phyloP scores from a whole-genome alignment of 2,113 vertebrate species.

The Brachyistius frenatus region DNA sequence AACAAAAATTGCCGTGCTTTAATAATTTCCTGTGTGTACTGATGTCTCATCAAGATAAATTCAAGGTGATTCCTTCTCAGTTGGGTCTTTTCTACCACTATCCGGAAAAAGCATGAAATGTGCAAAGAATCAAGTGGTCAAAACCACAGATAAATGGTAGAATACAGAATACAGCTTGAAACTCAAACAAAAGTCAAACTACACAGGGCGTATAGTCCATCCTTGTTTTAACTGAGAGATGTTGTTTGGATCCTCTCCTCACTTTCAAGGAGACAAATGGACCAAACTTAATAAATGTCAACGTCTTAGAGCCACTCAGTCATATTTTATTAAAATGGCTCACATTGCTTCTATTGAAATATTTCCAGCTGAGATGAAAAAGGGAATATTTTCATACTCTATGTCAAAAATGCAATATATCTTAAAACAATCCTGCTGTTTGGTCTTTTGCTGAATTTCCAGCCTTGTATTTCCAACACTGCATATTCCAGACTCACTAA shows the following conservation, averaged over 20 bases:
- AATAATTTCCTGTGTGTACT: not conserved
- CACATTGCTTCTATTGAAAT: conserved; percentile 30
- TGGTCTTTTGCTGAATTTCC: conserved; percentile 18
- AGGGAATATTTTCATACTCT: conserved; percentile 29
- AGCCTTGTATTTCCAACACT: conserved; percentile 23
- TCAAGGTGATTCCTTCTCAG: not conserved
- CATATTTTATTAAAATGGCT: conserved; percentile 58
- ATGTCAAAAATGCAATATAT: not conserved
- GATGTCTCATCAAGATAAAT: not conserved
- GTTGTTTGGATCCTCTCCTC: conserved; percentile 2
- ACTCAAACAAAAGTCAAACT: not conserved
- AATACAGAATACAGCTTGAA: not conserved
- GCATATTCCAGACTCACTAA: conserved; percentile 25
- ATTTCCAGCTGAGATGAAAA: conserved; percentile 49
- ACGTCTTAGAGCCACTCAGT: conserved; percentile 27
- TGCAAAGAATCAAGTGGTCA: not conserved
- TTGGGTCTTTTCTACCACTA: not conserved
- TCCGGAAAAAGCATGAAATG: not conserved
- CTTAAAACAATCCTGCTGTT: conserved; percentile 10
- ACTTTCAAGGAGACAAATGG: conserved; percentile 26
- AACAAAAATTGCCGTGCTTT: not conserved
- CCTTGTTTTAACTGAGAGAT: not conserved
- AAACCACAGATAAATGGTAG: not conserved
- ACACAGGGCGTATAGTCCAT: not conserved
- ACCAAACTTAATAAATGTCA: conserved; percentile 39